Percentiles rank a stretch among this genome's conserved stretches.
phyloP scores from a whole-genome alignment of 2,797 vertebrate species.

The Rhinichthys osculus region DNA sequence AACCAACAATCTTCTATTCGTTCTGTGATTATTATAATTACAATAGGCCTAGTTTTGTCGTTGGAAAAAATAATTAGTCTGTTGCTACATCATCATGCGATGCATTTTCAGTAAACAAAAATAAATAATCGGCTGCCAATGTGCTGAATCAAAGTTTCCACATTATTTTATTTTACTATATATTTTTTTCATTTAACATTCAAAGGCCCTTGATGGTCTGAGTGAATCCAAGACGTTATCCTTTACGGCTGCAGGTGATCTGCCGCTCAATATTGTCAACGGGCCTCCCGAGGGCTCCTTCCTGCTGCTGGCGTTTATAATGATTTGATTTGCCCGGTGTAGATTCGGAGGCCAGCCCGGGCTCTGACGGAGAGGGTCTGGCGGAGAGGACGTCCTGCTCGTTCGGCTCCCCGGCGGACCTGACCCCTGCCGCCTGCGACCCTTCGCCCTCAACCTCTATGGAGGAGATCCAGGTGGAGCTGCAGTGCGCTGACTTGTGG shows the following conservation, averaged over 20 bases:
- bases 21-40: neutral
- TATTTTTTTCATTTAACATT: neutral
- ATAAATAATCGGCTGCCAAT: neutral
- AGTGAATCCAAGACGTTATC: conserved; percentile 12
- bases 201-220: neutral
- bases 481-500: conserved; percentile 98
- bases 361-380: conserved; percentile 92
- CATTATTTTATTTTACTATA: neutral
- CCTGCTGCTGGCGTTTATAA: conserved; percentile 59
- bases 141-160: neutral
- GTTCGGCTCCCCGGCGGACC: conserved; percentile 86
- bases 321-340: conserved; percentile 46
- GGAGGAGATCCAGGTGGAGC: conserved; percentile 98
- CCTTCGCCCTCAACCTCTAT: conserved; percentile 88
- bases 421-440: conserved; percentile 81
- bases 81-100: neutral
- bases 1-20: neutral
- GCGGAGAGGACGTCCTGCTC: conserved; percentile 94
- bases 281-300: conserved; percentile 66
- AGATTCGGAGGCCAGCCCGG: conserved; percentile 96
- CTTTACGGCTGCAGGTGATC: conserved; percentile 66
- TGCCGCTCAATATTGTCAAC: conserved; percentile 51
- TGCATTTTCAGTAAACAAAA: neutral
- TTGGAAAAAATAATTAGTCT: neutral
- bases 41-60: no score